A percentile compares a stretch with the other conserved stretches of the same genome.
Evolutionary conservation across 2,888 invertebrate genomes (phyloP).

Genomic region (Pyrochroa serraticornis): DNA sequence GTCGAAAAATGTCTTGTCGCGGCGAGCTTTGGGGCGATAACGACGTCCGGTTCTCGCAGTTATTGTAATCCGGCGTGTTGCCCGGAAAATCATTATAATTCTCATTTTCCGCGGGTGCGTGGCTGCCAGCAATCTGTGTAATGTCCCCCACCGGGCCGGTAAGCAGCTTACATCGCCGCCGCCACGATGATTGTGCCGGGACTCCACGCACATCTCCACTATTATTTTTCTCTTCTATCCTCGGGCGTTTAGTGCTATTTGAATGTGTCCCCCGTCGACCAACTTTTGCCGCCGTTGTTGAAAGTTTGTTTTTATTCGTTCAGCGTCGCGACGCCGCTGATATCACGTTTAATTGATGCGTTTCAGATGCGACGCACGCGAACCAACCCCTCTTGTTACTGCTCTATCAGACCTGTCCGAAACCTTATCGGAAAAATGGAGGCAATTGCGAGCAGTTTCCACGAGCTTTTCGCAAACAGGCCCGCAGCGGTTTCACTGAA

Average conservation of each 20-base stretch:
- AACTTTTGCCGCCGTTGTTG: slow-evolving; percentile 39
- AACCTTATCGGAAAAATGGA: background rate
- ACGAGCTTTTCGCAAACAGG: too few species aligned
- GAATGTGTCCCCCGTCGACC: slow-evolving; percentile 49
- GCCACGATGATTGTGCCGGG: slow-evolving; percentile 52
- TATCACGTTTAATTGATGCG: slow-evolving; percentile 7
- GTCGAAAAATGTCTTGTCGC: too few species aligned
- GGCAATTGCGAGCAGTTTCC: background rate
- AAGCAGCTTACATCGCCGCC: slow-evolving; percentile 53
- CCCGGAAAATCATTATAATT: slow-evolving; percentile 33
- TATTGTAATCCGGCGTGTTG: background rate
- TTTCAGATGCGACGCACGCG: background rate
- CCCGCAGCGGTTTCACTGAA: too few species aligned
- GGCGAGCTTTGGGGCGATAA: too few species aligned
- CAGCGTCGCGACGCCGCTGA: background rate
- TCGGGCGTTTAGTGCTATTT: slow-evolving; percentile 51
- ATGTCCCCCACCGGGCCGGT: slow-evolving; percentile 54
- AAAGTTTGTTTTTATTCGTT: slow-evolving; percentile 14
- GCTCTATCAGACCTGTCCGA: background rate
- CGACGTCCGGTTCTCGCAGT: background rate
- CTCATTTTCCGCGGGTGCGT: slow-evolving; percentile 30
- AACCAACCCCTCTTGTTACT: too few species aligned
- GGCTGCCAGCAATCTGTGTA: slow-evolving; percentile 52
- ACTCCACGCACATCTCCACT: slow-evolving; percentile 42
- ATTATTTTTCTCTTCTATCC: slow-evolving; percentile 46